Conservation (phyloP, 2,888 invertebrate species). For the Drosophila limbata region DNA sequence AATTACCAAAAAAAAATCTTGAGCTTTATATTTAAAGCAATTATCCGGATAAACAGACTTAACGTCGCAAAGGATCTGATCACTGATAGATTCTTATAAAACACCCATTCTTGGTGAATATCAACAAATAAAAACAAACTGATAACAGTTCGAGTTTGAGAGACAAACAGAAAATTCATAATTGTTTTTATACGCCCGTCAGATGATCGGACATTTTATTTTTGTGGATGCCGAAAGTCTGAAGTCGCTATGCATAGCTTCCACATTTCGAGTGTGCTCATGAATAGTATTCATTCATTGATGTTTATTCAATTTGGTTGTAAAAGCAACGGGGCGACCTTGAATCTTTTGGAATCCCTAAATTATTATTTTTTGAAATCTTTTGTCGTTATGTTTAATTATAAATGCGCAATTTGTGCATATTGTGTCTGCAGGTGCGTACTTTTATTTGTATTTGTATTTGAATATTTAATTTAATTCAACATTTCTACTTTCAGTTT, state of each 20-base stretch:
- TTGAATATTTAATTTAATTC: conserved; percentile 16
- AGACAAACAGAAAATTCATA: background rate
- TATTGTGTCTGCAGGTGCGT: conserved; percentile 28
- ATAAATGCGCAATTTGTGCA: conserved; percentile 50
- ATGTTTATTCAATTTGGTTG: conserved; percentile 43
- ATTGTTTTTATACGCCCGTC: conserved; percentile 17
- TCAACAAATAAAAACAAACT: background rate
- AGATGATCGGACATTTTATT: conserved; percentile 16
- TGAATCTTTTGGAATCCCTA: conserved; percentile 43
- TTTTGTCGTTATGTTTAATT: conserved; percentile 41
- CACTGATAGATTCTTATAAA: background rate
- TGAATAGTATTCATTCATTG: conserved; percentile 43
- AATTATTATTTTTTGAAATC: conserved; percentile 33
- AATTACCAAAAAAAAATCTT: background rate
- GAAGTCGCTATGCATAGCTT: conserved; percentile 11
- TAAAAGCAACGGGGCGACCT: conserved; percentile 41
- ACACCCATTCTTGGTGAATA: no score
- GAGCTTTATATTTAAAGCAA: background rate
- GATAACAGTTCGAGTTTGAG: conserved; percentile 2
- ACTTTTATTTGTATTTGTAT: conserved; percentile 3
- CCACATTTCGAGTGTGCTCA: conserved; percentile 33
- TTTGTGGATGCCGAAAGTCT: conserved; percentile 11
- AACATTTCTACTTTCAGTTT: conserved; percentile 17
- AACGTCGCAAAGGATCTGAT: background rate
- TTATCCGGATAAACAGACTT: background rate